Evolutionary conservation across 2,888 invertebrate species (phyloP).

Genomic region (Parapristionchus giblindavisi): DNA sequence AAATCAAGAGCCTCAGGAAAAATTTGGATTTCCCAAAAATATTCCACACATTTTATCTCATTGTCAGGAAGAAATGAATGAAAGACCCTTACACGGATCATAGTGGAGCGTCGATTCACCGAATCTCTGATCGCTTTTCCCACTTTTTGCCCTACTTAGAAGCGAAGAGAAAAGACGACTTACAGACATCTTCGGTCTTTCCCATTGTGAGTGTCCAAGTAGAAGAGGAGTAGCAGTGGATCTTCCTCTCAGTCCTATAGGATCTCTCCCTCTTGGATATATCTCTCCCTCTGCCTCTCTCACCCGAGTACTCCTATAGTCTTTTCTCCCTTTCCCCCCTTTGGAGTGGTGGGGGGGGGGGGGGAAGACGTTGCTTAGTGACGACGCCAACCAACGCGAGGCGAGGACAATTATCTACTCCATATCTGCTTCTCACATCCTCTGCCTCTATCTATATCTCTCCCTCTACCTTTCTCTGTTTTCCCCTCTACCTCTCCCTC

Average conservation of each 20-base stretch:
- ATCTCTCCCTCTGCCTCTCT: no score
- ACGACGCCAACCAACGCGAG: no score
- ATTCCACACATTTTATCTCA: neutral
- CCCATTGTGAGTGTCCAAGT: neutral
- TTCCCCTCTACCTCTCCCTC: no score
- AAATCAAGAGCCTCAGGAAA: no score
- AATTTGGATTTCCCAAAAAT: neutral
- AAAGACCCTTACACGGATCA: neutral
- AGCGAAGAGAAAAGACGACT: conserved; percentile 26
- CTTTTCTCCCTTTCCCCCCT: neutral
- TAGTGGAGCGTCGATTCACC: neutral
- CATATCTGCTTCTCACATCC: no score
- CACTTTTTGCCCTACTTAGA: neutral
- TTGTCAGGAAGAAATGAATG: neutral
- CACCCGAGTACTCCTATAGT: neutral
- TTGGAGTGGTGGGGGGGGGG: neutral
- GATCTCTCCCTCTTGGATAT: no score
- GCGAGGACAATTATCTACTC: no score
- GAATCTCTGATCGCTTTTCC: neutral
- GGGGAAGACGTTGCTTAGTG: no score
- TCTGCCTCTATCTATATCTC: no score
- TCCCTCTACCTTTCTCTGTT: no score
- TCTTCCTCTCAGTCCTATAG: no score
- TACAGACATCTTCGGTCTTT: conserved; percentile 21
- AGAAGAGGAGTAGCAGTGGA: neutral